These are phyloP conservation scores for Noturus placidus DNA, from an alignment of 2,113 vertebrate species.

Conservation along the genomic window DNA sequence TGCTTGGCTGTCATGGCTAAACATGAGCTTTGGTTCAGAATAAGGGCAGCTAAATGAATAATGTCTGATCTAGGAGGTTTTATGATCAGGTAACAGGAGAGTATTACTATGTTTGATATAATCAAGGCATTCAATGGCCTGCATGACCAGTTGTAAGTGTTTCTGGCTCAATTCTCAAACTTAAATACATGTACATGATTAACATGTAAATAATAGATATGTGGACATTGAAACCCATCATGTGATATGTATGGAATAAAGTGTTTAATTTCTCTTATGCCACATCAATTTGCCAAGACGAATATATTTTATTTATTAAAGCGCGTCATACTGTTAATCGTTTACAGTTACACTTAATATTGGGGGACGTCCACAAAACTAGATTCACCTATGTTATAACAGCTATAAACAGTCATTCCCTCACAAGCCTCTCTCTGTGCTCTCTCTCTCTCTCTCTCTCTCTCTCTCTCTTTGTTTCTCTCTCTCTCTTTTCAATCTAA, in stretches of 20 bases:
- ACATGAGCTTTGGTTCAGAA: not conserved
- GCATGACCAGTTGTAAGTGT: not conserved
- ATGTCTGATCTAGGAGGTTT: constrained; percentile 24
- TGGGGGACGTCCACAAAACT: not conserved
- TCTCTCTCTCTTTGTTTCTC: too few relatives aligned
- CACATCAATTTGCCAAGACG: not conserved
- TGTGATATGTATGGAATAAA: not conserved
- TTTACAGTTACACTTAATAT: not conserved
- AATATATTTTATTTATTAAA: not conserved
- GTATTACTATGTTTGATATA: not conserved
- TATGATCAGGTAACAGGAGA: not conserved
- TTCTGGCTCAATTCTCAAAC: not conserved
- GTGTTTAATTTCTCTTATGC: not conserved
- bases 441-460: too few relatives aligned
- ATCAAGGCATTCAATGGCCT: not conserved
- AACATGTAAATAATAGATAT: constrained; percentile 6
- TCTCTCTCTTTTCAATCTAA: not conserved
- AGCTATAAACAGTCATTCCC: too few relatives aligned
- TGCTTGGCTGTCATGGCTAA: not conserved
- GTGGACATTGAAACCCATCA: not conserved
- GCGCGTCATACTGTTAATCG: too few relatives aligned
- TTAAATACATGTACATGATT: constrained; percentile 13
- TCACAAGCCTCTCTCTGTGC: not conserved
- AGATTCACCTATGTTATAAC: too few relatives aligned
- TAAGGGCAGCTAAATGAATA: not conserved